Percentiles rank a stretch among this genome's conserved stretches.
These are phyloP conservation scores for Archivesica marissinica DNA, from an alignment of 1,140 invertebrate genomes.

Conservation along the genomic window DNA sequence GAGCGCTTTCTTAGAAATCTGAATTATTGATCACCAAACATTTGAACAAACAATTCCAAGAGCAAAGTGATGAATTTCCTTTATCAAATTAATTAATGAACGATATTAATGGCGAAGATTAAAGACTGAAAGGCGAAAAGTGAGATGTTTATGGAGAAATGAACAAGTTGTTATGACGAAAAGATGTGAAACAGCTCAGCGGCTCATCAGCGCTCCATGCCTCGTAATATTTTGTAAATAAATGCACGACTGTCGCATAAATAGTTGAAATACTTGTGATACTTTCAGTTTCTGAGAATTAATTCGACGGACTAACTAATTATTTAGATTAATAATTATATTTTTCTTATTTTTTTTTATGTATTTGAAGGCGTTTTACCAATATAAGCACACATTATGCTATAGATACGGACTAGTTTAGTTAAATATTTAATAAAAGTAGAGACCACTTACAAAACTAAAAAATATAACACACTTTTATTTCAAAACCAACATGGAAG, in stretches of 20 bases:
- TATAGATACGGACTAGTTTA: too few relatives aligned
- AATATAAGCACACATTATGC: too few relatives aligned
- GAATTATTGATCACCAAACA: conserved; percentile 25
- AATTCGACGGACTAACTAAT: neutral
- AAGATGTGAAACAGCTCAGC: conserved; percentile 20
- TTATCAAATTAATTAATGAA: conserved; percentile 56
- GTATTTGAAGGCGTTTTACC: neutral
- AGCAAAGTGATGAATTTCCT: conserved; percentile 32
- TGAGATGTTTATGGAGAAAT: conserved; percentile 8
- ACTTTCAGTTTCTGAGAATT: neutral
- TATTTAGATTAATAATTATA: neutral
- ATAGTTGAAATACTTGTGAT: neutral
- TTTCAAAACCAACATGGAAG: conserved; percentile 39
- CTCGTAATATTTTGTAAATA: neutral
- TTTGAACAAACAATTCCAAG: conserved; percentile 25
- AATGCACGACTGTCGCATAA: neutral
- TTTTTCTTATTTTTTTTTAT: neutral
- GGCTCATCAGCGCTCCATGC: conserved; percentile 13
- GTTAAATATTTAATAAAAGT: too few relatives aligned
- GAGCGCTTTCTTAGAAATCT: conserved; percentile 6
- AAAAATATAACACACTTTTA: neutral
- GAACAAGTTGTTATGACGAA: conserved; percentile 47
- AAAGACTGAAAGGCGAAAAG: conserved; percentile 17
- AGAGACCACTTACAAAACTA: too few relatives aligned
- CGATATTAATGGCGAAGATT: conserved; percentile 48